Percentiles rank a stretch among this genome's conserved stretches.
Evolutionary conservation across 2,797 vertebrate genomes (phyloP).

Genomic region (Phrynocephalus forsythii): DNA sequence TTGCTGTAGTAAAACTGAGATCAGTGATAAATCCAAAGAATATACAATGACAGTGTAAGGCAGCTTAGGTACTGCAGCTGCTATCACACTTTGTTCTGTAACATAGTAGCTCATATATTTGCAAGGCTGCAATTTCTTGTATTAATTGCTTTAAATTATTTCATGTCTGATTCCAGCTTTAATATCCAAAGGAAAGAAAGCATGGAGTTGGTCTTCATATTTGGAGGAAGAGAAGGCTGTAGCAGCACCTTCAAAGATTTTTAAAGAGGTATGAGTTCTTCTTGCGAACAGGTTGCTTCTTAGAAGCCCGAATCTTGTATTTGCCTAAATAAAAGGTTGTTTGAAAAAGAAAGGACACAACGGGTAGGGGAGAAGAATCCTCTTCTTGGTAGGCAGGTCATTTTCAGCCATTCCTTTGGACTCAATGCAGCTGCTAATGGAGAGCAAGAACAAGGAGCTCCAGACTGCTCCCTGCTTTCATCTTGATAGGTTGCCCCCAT

Average conservation of each 20-base stretch:
- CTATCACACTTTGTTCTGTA: background rate
- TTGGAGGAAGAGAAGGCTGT: constrained; percentile 84
- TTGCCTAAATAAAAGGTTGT: background rate
- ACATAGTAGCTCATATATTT: constrained; percentile 1
- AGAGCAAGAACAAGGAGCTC: too few species aligned
- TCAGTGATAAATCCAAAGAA: background rate
- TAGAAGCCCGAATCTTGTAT: background rate
- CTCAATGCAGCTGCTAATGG: too few species aligned
- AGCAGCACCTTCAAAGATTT: constrained; percentile 84
- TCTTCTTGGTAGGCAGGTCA: too few species aligned
- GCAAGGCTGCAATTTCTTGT: constrained; percentile 17
- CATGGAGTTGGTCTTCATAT: constrained; percentile 88
- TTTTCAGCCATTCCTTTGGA: too few species aligned
- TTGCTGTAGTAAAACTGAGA: background rate
- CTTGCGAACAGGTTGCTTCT: background rate
- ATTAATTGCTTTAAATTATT: background rate
- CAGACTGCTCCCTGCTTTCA: too few species aligned
- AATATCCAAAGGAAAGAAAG: constrained; percentile 83
- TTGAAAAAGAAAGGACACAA: too few species aligned
- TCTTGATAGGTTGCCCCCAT: too few species aligned
- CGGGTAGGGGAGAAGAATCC: too few species aligned
- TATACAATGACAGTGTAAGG: background rate
- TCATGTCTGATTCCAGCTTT: constrained; percentile 73
- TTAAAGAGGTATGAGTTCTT: constrained; percentile 83
- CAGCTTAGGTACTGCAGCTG: accelerated